Evolutionary conservation across 2,113 vertebrate species (phyloP).

Genomic region (Aspiorhynchus laticeps): DNA sequence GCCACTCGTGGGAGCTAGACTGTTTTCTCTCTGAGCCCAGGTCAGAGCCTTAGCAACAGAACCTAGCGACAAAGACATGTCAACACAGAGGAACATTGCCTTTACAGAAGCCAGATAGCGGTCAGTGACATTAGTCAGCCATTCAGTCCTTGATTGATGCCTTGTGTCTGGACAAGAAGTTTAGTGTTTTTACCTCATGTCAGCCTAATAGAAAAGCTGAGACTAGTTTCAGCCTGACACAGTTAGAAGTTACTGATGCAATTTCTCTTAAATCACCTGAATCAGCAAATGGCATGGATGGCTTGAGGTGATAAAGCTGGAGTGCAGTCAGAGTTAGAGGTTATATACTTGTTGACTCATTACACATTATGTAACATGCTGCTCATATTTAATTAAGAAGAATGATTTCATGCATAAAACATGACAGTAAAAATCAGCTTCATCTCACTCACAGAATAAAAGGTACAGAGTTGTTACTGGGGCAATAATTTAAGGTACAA

Average conservation of each 20-base stretch:
- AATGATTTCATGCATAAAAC: conserved; percentile 6
- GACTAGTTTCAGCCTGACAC: conserved; percentile 3
- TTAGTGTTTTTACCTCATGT: background rate
- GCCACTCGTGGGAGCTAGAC: background rate
- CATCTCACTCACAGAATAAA: background rate
- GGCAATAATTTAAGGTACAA: too few species aligned
- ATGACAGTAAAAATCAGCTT: background rate
- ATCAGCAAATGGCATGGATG: background rate
- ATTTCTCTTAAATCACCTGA: background rate
- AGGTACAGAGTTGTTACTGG: background rate
- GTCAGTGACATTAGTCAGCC: background rate
- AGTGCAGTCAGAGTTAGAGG: background rate
- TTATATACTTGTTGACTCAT: background rate
- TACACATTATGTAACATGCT: conserved; percentile 12
- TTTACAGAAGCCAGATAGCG: background rate
- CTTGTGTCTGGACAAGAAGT: background rate
- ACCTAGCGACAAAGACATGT: conserved; percentile 63
- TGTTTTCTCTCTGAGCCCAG: background rate
- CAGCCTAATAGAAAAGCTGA: conserved; percentile 2
- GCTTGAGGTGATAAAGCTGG: background rate
- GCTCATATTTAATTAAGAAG: background rate
- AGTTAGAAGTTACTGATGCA: background rate
- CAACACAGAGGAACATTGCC: conserved; percentile 13
- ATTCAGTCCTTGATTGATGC: conserved; percentile 3
- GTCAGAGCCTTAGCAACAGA: conserved; percentile 69